A percentile compares a stretch with the other conserved stretches of the same genome.
Evolutionary conservation across 1,140 invertebrate genomes (phyloP).

Genomic region (Amphibalanus amphitrite): DNA sequence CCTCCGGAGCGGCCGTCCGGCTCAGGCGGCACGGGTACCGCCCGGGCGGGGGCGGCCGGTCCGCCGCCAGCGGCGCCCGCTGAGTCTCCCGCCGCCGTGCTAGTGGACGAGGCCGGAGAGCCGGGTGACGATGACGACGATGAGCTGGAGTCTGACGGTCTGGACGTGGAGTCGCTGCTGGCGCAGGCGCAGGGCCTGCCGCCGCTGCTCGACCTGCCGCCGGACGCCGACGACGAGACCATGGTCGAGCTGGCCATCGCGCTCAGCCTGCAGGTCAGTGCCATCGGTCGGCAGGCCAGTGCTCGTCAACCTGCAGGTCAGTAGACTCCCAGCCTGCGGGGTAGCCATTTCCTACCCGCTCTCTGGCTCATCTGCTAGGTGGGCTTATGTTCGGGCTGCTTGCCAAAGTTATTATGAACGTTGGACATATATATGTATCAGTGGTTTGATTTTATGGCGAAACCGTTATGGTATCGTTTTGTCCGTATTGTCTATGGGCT

Average conservation of each 20-base stretch:
- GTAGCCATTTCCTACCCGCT: too few species aligned
- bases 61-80: constrained; percentile 8
- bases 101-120: constrained; percentile 17
- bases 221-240: constrained; percentile 84
- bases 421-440: too few species aligned
- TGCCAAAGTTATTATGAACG: too few species aligned
- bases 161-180: constrained; percentile 7
- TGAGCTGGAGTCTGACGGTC: constrained; percentile 5
- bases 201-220: constrained; percentile 65
- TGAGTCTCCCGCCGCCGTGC: constrained; percentile 8
- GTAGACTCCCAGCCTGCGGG: too few species aligned
- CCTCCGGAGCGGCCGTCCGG: constrained; percentile 9
- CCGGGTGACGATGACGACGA: constrained; percentile 15
- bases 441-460: too few species aligned
- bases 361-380: too few species aligned
- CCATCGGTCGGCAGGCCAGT: constrained; percentile 9
- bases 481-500: too few species aligned
- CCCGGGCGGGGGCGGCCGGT: neutral
- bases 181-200: constrained; percentile 26
- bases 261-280: constrained; percentile 52
- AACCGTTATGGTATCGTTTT: too few species aligned
- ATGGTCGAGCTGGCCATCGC: constrained; percentile 94
- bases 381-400: too few species aligned
- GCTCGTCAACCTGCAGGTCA: too few species aligned
- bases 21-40: neutral